A percentile compares a stretch with the other conserved stretches of the same genome.
These are phyloP conservation scores for Plemyria rubiginata DNA, from an alignment of 2,888 invertebrate species.

Conservation along the genomic window DNA sequence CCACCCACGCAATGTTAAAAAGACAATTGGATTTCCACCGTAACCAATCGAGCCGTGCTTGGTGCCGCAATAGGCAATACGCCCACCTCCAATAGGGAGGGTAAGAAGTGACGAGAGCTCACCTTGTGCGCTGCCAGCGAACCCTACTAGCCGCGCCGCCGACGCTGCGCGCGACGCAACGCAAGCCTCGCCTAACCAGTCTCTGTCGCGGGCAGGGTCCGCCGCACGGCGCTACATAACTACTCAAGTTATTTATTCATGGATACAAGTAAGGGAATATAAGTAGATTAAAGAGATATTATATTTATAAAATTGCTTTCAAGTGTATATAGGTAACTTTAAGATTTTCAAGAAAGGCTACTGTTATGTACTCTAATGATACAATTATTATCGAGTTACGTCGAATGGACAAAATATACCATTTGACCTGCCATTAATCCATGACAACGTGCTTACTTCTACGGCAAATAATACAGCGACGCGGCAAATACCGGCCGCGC, in stretches of 20 bases:
- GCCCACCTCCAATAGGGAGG: conserved; percentile 85
- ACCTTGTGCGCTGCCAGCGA: conserved; percentile 85
- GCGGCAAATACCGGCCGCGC: conserved; percentile 66
- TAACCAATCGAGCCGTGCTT: conserved; percentile 77
- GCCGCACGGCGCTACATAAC: conserved; percentile 77
- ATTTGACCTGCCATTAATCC: conserved; percentile 80
- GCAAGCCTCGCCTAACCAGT: background rate
- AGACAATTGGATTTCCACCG: conserved; percentile 66
- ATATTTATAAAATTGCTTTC: conserved; percentile 82
- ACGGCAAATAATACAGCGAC: conserved; percentile 81
- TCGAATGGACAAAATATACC: conserved; percentile 84
- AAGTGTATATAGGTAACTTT: conserved; percentile 84
- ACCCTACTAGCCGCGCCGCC: conserved; percentile 66
- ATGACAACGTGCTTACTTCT: conserved; percentile 79
- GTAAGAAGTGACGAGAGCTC: conserved; percentile 74
- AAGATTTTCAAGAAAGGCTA: conserved; percentile 84
- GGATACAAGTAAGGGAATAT: conserved; percentile 84
- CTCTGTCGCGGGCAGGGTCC: conserved; percentile 56
- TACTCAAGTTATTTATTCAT: conserved; percentile 83
- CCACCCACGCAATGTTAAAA: conserved; percentile 36
- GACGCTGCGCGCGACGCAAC: background rate
- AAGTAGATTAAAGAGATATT: conserved; percentile 79
- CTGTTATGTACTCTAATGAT: conserved; percentile 85
- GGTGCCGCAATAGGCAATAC: conserved; percentile 83
- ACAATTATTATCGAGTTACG: conserved; percentile 84